Evolutionary conservation across 1,140 invertebrate species (phyloP), one percentile per base, ranked within the genome.

Genomic region (Nephila pilipes): DNA sequence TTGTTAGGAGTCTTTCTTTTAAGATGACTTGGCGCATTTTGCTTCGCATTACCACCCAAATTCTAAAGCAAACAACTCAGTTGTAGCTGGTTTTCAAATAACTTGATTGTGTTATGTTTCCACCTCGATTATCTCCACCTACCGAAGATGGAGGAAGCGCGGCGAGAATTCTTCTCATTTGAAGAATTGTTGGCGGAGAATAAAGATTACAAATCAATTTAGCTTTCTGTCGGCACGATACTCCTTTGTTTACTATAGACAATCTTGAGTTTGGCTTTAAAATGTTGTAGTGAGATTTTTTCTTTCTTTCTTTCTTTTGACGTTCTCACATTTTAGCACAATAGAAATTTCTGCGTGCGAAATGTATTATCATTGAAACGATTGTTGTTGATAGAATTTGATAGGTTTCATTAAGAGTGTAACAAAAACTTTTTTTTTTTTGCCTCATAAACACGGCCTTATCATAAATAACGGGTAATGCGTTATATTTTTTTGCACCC

Each of bases 61-160:
- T 93, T 87, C 91, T 69, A 93, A 80, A 93, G 91, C 85, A 93
- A 93, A 93, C 91, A 93, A 55, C 65, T 93, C n/a, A 87, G 83
- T 87, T 79, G 65, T 60, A 79, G 83, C 46, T 87, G 91, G 91
- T 93, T 93, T 93, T 93, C 91, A 87, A 93, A 93, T 93, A 93
- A 93, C 91, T 93, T 93, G 91, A 93, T 93, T 93, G 85, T 87
- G 36, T 87, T 93, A 93, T 87, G 85, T 60, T 93, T 87, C 65
- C 54, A 93, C 38, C 69, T 93, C 83, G 63, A 93, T 93, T 87
- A 93, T 58, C 32, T 20, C 36, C 38, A 54, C 81, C n/a, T 83
- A 16, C 38, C 22, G 54, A 83, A 54, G 54, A 83, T 83, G 81
- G 46, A 83, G 81, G 38, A 54, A 55, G 36, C 22, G n/a, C 32